phyloP scores from a whole-genome alignment of 2,797 vertebrate genomes.

The Garrulus glandarius region DNA sequence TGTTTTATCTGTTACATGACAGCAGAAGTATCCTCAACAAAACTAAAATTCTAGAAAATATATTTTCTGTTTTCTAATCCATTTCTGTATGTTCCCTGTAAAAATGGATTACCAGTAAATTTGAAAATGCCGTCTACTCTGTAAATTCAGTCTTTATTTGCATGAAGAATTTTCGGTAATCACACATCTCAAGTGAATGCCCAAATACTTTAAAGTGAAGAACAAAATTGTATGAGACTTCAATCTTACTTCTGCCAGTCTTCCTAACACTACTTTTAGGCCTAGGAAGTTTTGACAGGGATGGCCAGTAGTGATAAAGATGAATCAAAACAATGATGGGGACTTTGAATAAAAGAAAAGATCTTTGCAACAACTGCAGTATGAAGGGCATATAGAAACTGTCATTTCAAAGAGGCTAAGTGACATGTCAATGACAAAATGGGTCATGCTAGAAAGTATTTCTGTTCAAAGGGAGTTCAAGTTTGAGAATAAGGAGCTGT shows the following conservation, averaged over 20 bases:
- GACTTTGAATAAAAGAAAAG: constrained; percentile 9
- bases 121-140: not conserved
- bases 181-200: not conserved
- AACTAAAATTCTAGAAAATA: not conserved
- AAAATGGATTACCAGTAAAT: not conserved
- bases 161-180: not conserved
- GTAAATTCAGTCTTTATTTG: not conserved
- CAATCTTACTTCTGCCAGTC: not conserved
- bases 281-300: not conserved
- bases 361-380: not conserved
- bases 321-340: not conserved
- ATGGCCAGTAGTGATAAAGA: not conserved
- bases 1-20: not conserved
- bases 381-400: not conserved
- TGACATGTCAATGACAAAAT: not conserved
- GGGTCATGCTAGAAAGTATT: not conserved
- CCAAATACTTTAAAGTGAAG: not conserved
- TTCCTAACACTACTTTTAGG: not conserved
- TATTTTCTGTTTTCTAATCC: not conserved
- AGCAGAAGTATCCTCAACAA: not conserved
- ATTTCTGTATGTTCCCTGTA: not conserved
- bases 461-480: not conserved
- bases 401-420: constrained; percentile 12
- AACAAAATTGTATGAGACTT: not conserved
- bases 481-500: not conserved